Base-by-base conservation (phyloP, 2,888 invertebrate species). In the Tetrapedia diversipes region DNA sequence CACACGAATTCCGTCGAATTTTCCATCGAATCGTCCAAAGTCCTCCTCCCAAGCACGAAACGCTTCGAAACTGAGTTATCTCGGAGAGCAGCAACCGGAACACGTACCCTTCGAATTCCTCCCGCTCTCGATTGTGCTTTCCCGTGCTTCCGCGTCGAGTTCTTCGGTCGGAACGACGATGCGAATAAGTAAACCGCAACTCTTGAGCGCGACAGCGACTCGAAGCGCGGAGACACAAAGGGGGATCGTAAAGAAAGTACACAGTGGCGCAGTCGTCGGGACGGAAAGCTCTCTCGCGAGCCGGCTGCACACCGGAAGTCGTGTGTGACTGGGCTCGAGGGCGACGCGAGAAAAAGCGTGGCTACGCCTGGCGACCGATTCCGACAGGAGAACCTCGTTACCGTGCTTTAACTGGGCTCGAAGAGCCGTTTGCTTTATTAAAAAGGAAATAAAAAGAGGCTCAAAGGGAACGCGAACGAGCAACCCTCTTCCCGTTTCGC, bases 391-490 rank as follows among this genome's bases (percentile, higher is more conserved):
- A 11, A 27, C 29, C 53, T 60, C 60, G 54, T 56, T 57, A 57
- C n/a, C 39, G 32, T n/a, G 24, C 24, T 41, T 54, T 54, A 72
- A 66, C 39, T 14, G 27, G 16, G 19, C 43, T 49, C 32, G 27
- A 16, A 41, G 39, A 49, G 19, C 3, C 11, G 39, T 51, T 57
- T 43, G 45, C 29, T 51, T 49, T 49, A 34, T 27, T 2, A 27
- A 61, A 57, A 45, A 29, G n/a, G 10, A 43, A 39, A 14, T 16
- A 19, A 6, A 29, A 24, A 29, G 39, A 22, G 59, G 19, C 56
- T 53, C 37, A 54, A 78, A 65, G 53, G 29, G 32, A 60, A 56
- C 39, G n/a, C 53, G 39, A 10, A 32, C 34, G 32, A 41, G 45
- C 53, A 63, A 37, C 22, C 37, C 32, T 45, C 57, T 69, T 63